Evolutionary conservation across 2,888 invertebrate genomes (phyloP).

Genomic region (Drosophila vallismaia): DNA sequence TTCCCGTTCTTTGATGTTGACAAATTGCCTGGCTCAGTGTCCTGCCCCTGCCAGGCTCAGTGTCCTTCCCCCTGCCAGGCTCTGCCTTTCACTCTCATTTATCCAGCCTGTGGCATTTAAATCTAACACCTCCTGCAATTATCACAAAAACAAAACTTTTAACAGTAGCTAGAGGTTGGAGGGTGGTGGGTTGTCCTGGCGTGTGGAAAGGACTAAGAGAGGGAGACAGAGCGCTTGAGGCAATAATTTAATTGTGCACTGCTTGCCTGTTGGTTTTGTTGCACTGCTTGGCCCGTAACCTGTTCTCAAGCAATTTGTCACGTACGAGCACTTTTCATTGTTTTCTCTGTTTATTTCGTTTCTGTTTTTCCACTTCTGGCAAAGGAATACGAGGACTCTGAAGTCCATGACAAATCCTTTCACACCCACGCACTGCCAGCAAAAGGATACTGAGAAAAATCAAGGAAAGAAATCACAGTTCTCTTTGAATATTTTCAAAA

Average conservation of each 20-base stretch:
- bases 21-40: conserved; percentile 44
- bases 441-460: not conserved
- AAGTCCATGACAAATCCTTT: conserved; percentile 6
- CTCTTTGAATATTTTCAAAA: not conserved
- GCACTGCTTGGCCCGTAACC: conserved; percentile 70
- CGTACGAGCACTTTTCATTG: conserved; percentile 81
- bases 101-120: conserved; percentile 64
- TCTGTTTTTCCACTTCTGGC: conserved; percentile 20
- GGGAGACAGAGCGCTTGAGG: conserved; percentile 48
- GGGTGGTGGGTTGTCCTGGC: not conserved
- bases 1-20: conserved; percentile 45
- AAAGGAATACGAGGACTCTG: not conserved
- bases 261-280: conserved; percentile 13
- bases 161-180: conserved; percentile 34
- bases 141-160: conserved; percentile 67
- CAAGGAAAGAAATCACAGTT: too few species aligned
- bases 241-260: conserved; percentile 66
- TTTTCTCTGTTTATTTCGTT: conserved; percentile 44
- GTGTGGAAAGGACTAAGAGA: not conserved
- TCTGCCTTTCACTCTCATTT: conserved; percentile 1
- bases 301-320: conserved; percentile 84
- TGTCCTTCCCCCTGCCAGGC: not conserved
- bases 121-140: conserved; percentile 73
- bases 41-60: conserved; percentile 10
- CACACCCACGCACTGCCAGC: not conserved